Percentiles rank a stretch among this genome's conserved stretches.
Evolutionary conservation across 2,113 vertebrate species (phyloP).

Genomic region (Speoplatyrhinus poulsoni): DNA sequence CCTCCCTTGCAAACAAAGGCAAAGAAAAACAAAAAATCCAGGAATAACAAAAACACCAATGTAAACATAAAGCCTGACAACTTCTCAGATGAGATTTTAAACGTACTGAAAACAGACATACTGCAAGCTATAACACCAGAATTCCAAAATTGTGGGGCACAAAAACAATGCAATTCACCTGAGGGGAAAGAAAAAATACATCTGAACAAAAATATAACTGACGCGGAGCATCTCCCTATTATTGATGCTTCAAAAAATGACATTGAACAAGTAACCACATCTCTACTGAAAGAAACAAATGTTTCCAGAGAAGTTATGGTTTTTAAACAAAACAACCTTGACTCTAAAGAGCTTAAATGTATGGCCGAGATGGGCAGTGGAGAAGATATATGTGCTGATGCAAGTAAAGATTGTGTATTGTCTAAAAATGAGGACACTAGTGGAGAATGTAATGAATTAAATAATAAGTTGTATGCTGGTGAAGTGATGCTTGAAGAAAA

Average conservation of each 20-base stretch:
- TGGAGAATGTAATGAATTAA: constrained; percentile 33
- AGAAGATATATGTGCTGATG: constrained; percentile 30
- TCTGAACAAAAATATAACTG: constrained; percentile 28
- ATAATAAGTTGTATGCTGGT: constrained; percentile 23
- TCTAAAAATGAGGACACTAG: constrained; percentile 34
- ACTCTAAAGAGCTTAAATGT: constrained; percentile 43
- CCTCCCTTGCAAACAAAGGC: constrained; percentile 46
- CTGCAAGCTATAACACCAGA: constrained; percentile 66
- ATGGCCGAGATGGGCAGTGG: constrained; percentile 29
- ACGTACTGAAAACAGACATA: constrained; percentile 76
- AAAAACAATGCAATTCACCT: constrained; percentile 41
- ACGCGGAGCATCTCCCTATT: constrained; percentile 38
- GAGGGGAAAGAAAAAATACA: constrained; percentile 42
- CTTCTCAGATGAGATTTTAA: constrained; percentile 66
- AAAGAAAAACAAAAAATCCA: constrained; percentile 69
- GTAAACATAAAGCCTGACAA: constrained; percentile 35
- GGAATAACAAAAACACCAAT: constrained; percentile 66
- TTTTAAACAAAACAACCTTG: constrained; percentile 26
- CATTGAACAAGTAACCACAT: constrained; percentile 23
- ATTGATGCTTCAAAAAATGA: constrained; percentile 28
- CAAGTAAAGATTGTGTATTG: constrained; percentile 31
- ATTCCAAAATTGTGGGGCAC: constrained; percentile 59
- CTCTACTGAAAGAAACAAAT: constrained; percentile 37
- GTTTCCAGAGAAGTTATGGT: constrained; percentile 27
- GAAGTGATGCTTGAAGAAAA: constrained; percentile 54